phyloP scores from a whole-genome alignment of 2,888 invertebrate genomes.

The Eupithecia subfuscata region DNA sequence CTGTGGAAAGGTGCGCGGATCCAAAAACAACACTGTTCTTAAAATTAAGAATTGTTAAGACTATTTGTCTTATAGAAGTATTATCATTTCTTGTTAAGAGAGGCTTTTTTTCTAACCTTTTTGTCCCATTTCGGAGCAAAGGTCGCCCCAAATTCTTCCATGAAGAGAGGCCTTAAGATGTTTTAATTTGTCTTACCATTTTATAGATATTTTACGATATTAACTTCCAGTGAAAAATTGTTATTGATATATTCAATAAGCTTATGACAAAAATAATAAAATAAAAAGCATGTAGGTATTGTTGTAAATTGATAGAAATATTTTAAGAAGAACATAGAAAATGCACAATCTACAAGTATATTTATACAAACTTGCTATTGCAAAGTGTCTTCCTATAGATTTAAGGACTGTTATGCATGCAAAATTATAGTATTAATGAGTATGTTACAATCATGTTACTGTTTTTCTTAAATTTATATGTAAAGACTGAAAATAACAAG shows the following conservation, averaged over 20 bases:
- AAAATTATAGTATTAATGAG: not conserved
- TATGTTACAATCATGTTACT: not conserved
- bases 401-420: not conserved
- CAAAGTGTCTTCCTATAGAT: conserved; percentile 1
- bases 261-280: not conserved
- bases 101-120: not conserved
- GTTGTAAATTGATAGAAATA: not conserved
- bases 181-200: not conserved
- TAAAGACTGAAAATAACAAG: not conserved
- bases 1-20: conserved; percentile 50
- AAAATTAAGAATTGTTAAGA: conserved; percentile 6
- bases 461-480: not conserved
- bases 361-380: not conserved
- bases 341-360: not conserved
- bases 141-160: no score
- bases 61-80: not conserved
- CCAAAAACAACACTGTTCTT: conserved; percentile 10
- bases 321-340: not conserved
- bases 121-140: no score
- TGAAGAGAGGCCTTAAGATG: not conserved
- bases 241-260: not conserved
- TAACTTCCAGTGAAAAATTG: not conserved
- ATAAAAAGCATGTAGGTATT: not conserved
- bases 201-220: not conserved
- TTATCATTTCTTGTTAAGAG: not conserved